These are phyloP conservation scores for Pygmarrhopalites habei DNA, from an alignment of 1,140 invertebrate genomes.

Conservation along the genomic window DNA sequence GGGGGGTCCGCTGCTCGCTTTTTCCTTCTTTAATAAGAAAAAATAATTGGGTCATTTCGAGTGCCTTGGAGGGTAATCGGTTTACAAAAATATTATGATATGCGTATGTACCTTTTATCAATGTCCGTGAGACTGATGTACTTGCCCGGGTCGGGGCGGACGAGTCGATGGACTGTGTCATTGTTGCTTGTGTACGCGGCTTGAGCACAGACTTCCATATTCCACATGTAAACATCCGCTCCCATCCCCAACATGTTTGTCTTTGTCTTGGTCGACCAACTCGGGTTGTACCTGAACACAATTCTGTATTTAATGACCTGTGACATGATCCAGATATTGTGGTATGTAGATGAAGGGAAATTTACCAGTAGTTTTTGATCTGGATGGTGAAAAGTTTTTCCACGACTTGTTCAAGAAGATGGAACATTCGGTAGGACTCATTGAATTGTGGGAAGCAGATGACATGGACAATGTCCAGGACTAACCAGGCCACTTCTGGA, in stretches of 20 bases:
- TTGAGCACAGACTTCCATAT: slow-evolving; percentile 25
- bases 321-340: background rate
- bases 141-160: slow-evolving; percentile 14
- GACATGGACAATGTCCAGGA: slow-evolving; percentile 29
- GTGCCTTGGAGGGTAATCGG: too few species aligned
- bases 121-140: slow-evolving; percentile 20
- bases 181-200: slow-evolving; percentile 15
- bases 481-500: slow-evolving; percentile 27
- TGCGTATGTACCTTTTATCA: background rate
- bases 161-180: slow-evolving; percentile 16
- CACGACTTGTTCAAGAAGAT: slow-evolving; percentile 25
- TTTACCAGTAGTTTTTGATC: slow-evolving; percentile 30
- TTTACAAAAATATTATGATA: background rate
- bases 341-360: background rate
- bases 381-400: slow-evolving; percentile 28
- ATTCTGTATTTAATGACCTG: background rate
- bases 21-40: too few species aligned
- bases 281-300: slow-evolving; percentile 20
- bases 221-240: slow-evolving; percentile 25
- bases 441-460: slow-evolving; percentile 29
- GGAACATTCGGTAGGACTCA: slow-evolving; percentile 34
- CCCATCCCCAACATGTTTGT: slow-evolving; percentile 13
- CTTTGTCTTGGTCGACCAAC: slow-evolving; percentile 23
- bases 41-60: too few species aligned
- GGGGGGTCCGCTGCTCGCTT: too few species aligned